These are phyloP conservation scores for Cydia splendana DNA, from an alignment of 1,140 invertebrate species.

Conservation along the genomic window DNA sequence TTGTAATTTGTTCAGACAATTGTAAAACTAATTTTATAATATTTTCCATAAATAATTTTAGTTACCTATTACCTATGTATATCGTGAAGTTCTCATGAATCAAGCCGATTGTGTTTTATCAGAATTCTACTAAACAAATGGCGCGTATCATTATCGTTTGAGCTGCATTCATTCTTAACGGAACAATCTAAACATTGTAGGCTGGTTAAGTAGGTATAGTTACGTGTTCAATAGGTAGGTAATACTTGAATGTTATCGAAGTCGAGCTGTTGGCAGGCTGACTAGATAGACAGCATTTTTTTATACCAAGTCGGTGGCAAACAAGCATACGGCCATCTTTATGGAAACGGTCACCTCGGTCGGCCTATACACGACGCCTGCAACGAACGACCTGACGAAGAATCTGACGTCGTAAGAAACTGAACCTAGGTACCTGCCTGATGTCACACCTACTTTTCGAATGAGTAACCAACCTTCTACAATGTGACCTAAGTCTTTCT, in stretches of 20 bases:
- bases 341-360: too few relatives aligned
- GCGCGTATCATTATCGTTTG: constrained; percentile 55
- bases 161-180: constrained; percentile 36
- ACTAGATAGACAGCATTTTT: background rate
- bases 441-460: too few relatives aligned
- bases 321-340: too few relatives aligned
- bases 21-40: too few relatives aligned
- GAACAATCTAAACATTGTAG: constrained; percentile 20
- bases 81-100: background rate
- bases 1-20: too few relatives aligned
- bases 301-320: too few relatives aligned
- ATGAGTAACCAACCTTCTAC: too few relatives aligned
- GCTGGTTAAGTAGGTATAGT: background rate
- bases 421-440: too few relatives aligned
- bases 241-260: constrained; percentile 22
- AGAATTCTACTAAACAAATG: constrained; percentile 52
- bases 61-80: background rate
- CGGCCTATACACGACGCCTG: too few relatives aligned
- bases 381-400: too few relatives aligned
- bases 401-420: too few relatives aligned
- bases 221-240: constrained; percentile 3
- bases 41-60: background rate
- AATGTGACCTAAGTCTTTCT: too few relatives aligned
- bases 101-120: constrained; percentile 44
- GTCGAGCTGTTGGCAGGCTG: background rate